Conservation (phyloP, 2,888 invertebrate genomes). For the Diaprepes abbreviatus region DNA sequence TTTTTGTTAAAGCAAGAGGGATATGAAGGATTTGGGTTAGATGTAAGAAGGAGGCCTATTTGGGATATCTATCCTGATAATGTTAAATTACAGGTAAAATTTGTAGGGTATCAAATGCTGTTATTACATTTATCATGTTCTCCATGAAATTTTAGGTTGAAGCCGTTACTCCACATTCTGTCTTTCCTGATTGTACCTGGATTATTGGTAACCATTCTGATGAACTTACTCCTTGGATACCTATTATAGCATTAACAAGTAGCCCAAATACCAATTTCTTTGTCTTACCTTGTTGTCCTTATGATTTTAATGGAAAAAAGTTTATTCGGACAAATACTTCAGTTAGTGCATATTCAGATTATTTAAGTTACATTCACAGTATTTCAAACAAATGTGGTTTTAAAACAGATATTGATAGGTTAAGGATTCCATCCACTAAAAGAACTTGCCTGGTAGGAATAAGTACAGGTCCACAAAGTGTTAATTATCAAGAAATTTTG, state of each 20-base stretch:
- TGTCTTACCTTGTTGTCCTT: conserved; percentile 94
- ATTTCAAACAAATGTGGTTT: conserved; percentile 82
- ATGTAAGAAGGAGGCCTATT: conserved; percentile 86
- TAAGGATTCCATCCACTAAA: conserved; percentile 98
- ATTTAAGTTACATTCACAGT: conserved; percentile 75
- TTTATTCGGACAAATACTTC: conserved; percentile 80
- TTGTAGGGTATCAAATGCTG: too few relatives aligned
- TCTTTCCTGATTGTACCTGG: conserved; percentile 87
- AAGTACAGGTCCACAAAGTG: conserved; percentile 54
- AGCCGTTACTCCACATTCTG: conserved; percentile 74
- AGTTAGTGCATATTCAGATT: conserved; percentile 84
- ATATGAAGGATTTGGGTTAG: conserved; percentile 85
- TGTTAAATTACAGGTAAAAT: conserved; percentile 75
- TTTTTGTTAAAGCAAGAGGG: conserved; percentile 89
- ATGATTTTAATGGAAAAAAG: conserved; percentile 89
- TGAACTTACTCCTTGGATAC: conserved; percentile 99
- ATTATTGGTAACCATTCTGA: conserved; percentile 99
- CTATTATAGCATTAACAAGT: conserved; percentile 88
- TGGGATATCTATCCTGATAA: conserved; percentile 85
- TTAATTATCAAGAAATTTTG: conserved; percentile 31
- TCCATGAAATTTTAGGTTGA: conserved; percentile 74
- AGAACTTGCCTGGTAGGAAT: conserved; percentile 83
- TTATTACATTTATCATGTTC: too few relatives aligned
- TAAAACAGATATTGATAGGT: conserved; percentile 79
- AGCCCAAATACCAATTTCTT: conserved; percentile 85